Percentiles rank a stretch among this genome's conserved stretches.
phyloP scores from a whole-genome alignment of 2,888 invertebrate genomes.

The Limenitis camilla region DNA sequence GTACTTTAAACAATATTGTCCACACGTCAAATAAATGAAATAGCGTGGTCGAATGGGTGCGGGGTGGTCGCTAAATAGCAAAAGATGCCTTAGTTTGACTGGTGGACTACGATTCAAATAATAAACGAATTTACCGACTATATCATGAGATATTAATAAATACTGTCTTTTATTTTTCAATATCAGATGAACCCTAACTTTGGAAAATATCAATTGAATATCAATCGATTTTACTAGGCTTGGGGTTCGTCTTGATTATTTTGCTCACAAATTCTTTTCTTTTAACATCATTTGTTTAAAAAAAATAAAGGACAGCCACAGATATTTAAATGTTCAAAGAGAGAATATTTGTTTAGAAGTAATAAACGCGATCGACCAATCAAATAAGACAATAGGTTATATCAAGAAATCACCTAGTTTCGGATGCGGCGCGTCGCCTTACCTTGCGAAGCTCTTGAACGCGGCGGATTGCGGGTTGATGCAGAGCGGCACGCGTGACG shows the following conservation, averaged over 20 bases:
- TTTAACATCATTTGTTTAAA: no score
- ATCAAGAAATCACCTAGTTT: conserved; percentile 75
- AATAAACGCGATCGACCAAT: conserved; percentile 7
- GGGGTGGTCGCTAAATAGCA: conserved; percentile 60
- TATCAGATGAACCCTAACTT: no score
- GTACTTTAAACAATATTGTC: conserved; percentile 34
- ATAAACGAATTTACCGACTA: not conserved
- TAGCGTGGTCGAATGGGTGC: conserved; percentile 58
- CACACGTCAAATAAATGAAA: conserved; percentile 30
- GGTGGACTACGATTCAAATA: conserved; percentile 28
- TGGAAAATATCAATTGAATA: no score
- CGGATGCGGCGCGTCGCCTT: conserved; percentile 72
- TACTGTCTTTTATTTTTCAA: not conserved
- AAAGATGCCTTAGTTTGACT: conserved; percentile 22
- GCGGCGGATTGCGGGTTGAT: conserved; percentile 99
- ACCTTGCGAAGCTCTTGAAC: conserved; percentile 99
- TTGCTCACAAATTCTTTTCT: no score
- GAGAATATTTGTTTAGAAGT: not conserved
- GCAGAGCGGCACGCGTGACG: conserved; percentile 97
- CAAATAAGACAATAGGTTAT: conserved; percentile 41
- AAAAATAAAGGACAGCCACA: not conserved
- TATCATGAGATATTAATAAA: no score
- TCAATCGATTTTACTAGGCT: no score
- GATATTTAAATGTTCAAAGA: not conserved
- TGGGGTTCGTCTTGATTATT: no score